Percentiles rank a stretch among this genome's conserved stretches.
phyloP scores from a whole-genome alignment of 1,140 invertebrate genomes.

The Paraescarpia echinospica region DNA sequence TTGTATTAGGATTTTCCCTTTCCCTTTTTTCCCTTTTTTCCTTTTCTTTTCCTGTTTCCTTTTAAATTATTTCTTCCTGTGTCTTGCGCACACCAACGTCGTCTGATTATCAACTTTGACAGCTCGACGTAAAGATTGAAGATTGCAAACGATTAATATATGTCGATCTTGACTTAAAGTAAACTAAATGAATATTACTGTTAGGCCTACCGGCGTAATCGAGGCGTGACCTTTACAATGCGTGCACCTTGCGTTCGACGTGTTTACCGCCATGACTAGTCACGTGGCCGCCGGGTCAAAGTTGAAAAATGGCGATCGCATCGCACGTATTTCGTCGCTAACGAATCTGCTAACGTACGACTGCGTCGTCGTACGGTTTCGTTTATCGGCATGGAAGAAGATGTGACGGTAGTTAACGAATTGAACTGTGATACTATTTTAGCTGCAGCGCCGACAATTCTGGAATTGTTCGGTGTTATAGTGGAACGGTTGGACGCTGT shows the following conservation, averaged over 20 bases:
- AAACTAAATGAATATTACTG: too few species aligned
- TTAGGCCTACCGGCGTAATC: too few species aligned
- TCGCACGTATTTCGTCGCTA: background rate
- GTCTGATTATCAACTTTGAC: too few species aligned
- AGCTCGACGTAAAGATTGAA: too few species aligned
- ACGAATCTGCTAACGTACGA: background rate
- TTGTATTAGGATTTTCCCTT: too few species aligned
- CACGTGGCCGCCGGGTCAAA: background rate
- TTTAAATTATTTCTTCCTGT: too few species aligned
- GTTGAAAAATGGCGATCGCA: background rate
- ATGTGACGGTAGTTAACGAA: background rate
- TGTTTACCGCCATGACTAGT: background rate
- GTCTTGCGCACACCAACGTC: too few species aligned
- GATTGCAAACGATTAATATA: too few species aligned
- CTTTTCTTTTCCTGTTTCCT: too few species aligned
- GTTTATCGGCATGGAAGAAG: background rate
- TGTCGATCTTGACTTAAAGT: too few species aligned
- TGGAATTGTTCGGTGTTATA: background rate
- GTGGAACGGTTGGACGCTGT: background rate
- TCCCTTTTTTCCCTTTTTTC: too few species aligned
- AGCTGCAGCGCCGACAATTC: background rate
- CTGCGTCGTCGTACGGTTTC: background rate
- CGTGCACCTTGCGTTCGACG: background rate
- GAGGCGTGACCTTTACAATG: too few species aligned
- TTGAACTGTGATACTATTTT: background rate